Evolutionary conservation across 2,797 vertebrate genomes (phyloP), one percentile per base, ranked within the genome.

Genomic region (Arnoldichthys spilopterus): DNA sequence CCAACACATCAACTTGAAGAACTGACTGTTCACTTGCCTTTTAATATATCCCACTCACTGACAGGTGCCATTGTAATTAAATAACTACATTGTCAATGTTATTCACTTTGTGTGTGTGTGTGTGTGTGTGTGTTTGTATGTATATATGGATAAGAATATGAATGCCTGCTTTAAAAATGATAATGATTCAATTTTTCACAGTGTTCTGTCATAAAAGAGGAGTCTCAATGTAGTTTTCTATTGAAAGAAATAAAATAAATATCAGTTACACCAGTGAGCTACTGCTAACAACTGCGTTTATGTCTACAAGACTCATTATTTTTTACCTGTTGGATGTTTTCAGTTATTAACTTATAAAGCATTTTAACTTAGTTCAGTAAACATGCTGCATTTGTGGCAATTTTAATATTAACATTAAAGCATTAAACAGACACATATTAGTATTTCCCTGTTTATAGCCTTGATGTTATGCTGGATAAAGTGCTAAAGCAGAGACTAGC

Each of bases 311-410:
- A 28, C 58, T 45, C 54, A 62, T 61, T 59, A 49, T 66, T 80
- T 62, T 70, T 22, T 80, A 67, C 58, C 67, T 22, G 61, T 58
- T 67, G 62, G 62, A 74, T 20, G 24, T 47, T 76, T 22, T 75
- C 54, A 26, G 61, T 49, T 72, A 78, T 62, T 72, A 74, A 79
- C 49, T 49, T 74, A 74, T 66, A 40, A 79, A 74, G 62, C 80
- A 47, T 37, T 73, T 64, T 68, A 67, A 78, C 26, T 28, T 9
- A 61, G 61, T 76, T 45, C 32, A 58, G 12, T 40, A 74, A 76
- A 66, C 69, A 72, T 24, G 37, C 18, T n/a, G 13, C 49, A 43
- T 45, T 45, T 54, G 20, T 16, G 34, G 61, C 63, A 24, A 54
- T 32, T 40, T 6, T 34, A 78, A n/a, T 53, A 78, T 66, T 30